These are phyloP conservation scores for Hepsetus odoe DNA, from an alignment of 2,113 vertebrate species.

Conservation along the genomic window DNA sequence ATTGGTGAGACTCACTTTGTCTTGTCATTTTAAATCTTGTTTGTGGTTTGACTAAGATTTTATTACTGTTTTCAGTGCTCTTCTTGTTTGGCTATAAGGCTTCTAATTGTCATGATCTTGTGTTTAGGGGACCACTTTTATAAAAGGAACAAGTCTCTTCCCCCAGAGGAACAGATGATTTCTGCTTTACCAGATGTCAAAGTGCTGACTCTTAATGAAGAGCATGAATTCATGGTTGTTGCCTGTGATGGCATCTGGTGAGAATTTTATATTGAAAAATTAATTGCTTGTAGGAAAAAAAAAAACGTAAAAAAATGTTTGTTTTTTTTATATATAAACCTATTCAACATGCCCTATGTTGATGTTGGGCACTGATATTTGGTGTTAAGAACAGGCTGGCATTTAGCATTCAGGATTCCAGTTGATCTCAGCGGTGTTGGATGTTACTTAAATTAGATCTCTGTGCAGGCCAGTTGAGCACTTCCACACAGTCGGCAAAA, in stretches of 20 bases:
- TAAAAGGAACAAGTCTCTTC: slow-evolving; percentile 92
- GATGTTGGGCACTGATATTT: too few species aligned
- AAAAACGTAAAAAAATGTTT: too few species aligned
- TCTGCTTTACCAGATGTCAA: slow-evolving; percentile 95
- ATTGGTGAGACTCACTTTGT: slow-evolving; percentile 78
- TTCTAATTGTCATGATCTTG: not conserved
- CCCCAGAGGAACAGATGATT: slow-evolving; percentile 98
- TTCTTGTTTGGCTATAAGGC: too few species aligned
- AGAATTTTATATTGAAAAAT: not conserved
- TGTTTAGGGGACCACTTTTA: slow-evolving; percentile 95
- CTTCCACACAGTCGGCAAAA: too few species aligned
- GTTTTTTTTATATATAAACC: too few species aligned
- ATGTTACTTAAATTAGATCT: too few species aligned
- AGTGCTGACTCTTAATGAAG: slow-evolving; percentile 90
- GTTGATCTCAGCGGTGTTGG: too few species aligned
- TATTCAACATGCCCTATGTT: too few species aligned
- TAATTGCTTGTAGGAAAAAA: too few species aligned
- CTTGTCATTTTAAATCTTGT: not conserved
- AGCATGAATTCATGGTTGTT: slow-evolving; percentile 98
- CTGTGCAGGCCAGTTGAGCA: too few species aligned
- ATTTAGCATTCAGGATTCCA: too few species aligned
- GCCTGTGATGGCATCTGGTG: slow-evolving; percentile 98
- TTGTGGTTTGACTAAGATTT: not conserved
- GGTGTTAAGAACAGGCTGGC: too few species aligned
- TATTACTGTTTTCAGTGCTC: not conserved